A percentile compares a stretch with the other conserved stretches of the same genome.
phyloP scores from a whole-genome alignment of 2,888 invertebrate species.

The Platycheirus albimanus region DNA sequence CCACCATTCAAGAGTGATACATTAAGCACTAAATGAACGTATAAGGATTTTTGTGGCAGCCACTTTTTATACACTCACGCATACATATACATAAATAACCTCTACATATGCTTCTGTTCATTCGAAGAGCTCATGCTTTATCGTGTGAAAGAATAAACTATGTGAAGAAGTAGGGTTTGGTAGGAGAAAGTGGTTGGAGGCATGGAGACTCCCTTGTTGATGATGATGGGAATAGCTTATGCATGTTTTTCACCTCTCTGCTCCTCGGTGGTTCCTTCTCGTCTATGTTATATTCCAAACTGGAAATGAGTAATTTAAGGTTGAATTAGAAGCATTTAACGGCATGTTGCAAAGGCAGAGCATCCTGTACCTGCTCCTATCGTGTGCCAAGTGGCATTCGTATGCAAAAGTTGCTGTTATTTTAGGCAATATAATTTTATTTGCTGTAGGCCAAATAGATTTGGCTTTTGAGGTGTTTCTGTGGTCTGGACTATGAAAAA shows the following conservation, averaged over 20 bases:
- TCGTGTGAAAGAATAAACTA: conserved; percentile 32
- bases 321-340: conserved; percentile 73
- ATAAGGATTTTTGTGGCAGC: conserved; percentile 67
- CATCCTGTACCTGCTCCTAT: conserved; percentile 54
- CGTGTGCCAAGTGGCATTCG: conserved; percentile 58
- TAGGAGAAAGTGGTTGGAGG: not conserved
- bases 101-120: not conserved
- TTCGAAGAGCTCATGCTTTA: conserved; percentile 19
- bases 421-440: conserved; percentile 20
- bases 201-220: not conserved
- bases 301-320: conserved; percentile 73
- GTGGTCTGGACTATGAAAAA: conserved; percentile 20
- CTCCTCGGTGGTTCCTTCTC: conserved; percentile 24
- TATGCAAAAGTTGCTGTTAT: conserved; percentile 28
- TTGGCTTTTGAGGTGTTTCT: conserved; percentile 6
- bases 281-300: conserved; percentile 38
- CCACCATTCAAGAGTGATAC: conserved; percentile 71
- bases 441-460: not conserved
- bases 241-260: conserved; percentile 39
- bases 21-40: conserved; percentile 73
- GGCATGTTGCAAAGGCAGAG: conserved; percentile 64
- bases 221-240: conserved; percentile 45
- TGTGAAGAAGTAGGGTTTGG: not conserved
- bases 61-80: conserved; percentile 37
- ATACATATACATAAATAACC: not conserved